These are phyloP conservation scores for Thera obeliscata DNA, from an alignment of 2,888 invertebrate genomes.

Conservation along the genomic window DNA sequence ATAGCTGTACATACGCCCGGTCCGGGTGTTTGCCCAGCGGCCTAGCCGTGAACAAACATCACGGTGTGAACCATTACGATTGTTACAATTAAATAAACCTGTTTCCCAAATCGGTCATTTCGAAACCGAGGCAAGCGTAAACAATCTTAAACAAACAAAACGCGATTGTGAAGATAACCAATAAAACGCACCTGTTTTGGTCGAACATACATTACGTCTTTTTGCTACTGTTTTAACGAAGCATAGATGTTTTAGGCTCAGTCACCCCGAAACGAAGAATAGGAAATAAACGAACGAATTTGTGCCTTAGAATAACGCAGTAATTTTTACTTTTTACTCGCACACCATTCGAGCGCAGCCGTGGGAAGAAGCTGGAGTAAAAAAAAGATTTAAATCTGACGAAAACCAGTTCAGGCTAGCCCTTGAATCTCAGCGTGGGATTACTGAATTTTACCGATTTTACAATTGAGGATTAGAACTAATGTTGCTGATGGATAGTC, in stretches of 20 bases:
- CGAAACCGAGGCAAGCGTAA: slow-evolving; percentile 24
- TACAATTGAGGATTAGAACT: slow-evolving; percentile 33
- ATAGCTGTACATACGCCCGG: slow-evolving; percentile 48
- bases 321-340: neutral
- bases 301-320: neutral
- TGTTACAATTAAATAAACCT: slow-evolving; percentile 55
- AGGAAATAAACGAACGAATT: no score
- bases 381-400: neutral
- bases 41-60: slow-evolving; percentile 59
- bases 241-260: neutral
- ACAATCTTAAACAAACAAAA: slow-evolving; percentile 8
- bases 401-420: slow-evolving; percentile 11
- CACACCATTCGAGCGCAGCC: neutral
- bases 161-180: neutral
- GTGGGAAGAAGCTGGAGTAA: neutral
- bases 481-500: slow-evolving; percentile 42
- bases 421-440: neutral
- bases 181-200: slow-evolving; percentile 5
- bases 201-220: neutral
- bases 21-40: slow-evolving; percentile 49
- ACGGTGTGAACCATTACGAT: slow-evolving; percentile 55
- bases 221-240: neutral
- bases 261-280: neutral
- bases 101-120: slow-evolving; percentile 28
- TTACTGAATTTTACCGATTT: slow-evolving; percentile 17